Percentiles rank a stretch among this genome's conserved stretches.
Conservation (phyloP, 2,888 invertebrate genomes). For the Acanthosepion pharaonis region DNA sequence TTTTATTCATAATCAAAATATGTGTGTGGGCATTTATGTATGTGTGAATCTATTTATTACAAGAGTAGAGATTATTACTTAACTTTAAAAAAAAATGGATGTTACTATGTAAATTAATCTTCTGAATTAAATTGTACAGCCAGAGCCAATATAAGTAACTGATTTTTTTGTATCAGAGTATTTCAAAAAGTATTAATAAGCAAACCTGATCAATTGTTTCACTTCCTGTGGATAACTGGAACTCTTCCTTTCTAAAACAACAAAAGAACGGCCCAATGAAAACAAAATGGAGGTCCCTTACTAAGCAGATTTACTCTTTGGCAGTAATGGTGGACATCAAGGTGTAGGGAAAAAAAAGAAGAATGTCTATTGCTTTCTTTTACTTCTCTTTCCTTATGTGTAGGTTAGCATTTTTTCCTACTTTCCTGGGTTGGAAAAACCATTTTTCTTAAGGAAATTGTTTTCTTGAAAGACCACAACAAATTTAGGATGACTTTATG, state of each 20-base stretch:
- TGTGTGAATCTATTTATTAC: neutral
- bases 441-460: conserved; percentile 33
- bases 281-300: neutral
- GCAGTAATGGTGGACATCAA: neutral
- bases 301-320: neutral
- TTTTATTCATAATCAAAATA: neutral
- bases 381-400: neutral
- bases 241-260: neutral
- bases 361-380: neutral
- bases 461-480: conserved; percentile 33
- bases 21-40: neutral
- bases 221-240: conserved; percentile 17
- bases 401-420: neutral
- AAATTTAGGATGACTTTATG: conserved; percentile 33
- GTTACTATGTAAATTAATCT: neutral
- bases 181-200: neutral
- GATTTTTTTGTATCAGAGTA: neutral
- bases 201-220: conserved; percentile 9
- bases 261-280: neutral
- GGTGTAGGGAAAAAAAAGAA: neutral
- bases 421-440: conserved; percentile 33
- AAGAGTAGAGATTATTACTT: neutral
- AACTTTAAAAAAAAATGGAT: neutral
- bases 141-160: neutral
- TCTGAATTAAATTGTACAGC: neutral